Percentiles rank a stretch among this genome's conserved stretches.
Conservation (phyloP, 2,797 vertebrate species). For the Acipenser oxyrinchus region DNA sequence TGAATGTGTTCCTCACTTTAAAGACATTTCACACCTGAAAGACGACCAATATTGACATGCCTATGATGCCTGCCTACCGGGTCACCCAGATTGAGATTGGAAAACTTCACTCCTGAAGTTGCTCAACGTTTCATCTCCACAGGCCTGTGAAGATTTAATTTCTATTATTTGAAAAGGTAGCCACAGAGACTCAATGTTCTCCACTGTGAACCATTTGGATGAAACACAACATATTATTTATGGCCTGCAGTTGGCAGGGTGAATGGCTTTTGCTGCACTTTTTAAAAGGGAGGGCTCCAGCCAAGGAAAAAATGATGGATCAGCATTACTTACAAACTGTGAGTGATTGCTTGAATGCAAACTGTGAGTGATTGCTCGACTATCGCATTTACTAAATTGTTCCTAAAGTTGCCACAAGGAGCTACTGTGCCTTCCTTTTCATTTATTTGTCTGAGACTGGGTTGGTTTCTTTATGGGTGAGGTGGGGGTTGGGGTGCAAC, state of each 20-base stretch:
- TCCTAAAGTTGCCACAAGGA: background rate
- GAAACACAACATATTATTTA: conserved; percentile 54
- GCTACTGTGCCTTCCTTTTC: background rate
- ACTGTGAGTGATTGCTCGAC: conserved; percentile 1
- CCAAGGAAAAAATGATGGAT: conserved; percentile 50
- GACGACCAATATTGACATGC: no score
- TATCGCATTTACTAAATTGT: background rate
- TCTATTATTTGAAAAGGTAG: conserved; percentile 38
- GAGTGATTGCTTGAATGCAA: no score
- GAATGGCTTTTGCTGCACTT: conserved; percentile 49
- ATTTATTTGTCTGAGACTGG: background rate
- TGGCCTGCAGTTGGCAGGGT: conserved; percentile 54
- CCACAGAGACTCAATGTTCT: conserved; percentile 11
- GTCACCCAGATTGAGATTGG: no score
- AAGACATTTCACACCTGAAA: no score
- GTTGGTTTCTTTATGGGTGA: background rate
- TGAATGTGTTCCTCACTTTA: no score
- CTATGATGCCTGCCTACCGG: no score
- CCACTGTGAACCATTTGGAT: conserved; percentile 38
- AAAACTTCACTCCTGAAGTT: no score
- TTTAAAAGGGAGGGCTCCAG: conserved; percentile 53
- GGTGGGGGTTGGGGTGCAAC: background rate
- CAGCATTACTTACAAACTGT: conserved; percentile 35
- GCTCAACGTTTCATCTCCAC: no score
- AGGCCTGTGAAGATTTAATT: conserved; percentile 31